phyloP scores from a whole-genome alignment of 2,113 vertebrate species.

The Aegypius monachus region DNA sequence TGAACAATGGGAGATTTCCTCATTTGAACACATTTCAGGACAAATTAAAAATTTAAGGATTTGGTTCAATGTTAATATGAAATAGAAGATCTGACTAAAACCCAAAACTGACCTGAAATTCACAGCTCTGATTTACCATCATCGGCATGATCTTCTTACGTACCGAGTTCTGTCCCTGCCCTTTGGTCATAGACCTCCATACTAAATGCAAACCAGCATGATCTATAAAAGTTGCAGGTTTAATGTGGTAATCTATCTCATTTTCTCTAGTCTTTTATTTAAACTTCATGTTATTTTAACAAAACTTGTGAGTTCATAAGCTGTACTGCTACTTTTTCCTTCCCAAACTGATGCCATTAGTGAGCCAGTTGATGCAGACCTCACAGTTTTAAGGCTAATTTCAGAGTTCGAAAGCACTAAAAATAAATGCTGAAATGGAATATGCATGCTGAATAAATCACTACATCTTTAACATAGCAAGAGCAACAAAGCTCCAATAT shows the following conservation, averaged over 20 bases:
- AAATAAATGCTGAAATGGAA: conserved; percentile 1
- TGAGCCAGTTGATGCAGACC: conserved; percentile 4
- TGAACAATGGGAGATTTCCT: not conserved
- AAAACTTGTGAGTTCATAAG: not conserved
- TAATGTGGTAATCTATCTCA: not conserved
- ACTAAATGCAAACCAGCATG: not conserved
- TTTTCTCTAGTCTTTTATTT: not conserved
- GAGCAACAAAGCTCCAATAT: not conserved
- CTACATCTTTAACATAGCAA: not conserved
- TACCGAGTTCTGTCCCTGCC: not conserved
- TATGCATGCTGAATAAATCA: conserved; percentile 18
- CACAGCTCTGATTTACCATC: not conserved
- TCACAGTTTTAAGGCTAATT: conserved; percentile 19
- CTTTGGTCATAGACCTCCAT: not conserved
- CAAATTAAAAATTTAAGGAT: not conserved
- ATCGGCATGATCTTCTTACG: not conserved
- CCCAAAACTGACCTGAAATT: not conserved
- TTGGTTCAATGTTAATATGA: not conserved
- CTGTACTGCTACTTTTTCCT: not conserved
- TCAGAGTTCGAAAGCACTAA: conserved; percentile 23
- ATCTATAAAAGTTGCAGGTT: not conserved
- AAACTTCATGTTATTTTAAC: not conserved
- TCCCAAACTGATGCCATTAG: not conserved
- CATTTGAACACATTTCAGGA: not conserved
- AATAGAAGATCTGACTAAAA: not conserved